A percentile compares a stretch with the other conserved stretches of the same genome.
These are phyloP conservation scores for Etia nguti DNA, from an alignment of 2,113 vertebrate genomes.

Conservation along the genomic window DNA sequence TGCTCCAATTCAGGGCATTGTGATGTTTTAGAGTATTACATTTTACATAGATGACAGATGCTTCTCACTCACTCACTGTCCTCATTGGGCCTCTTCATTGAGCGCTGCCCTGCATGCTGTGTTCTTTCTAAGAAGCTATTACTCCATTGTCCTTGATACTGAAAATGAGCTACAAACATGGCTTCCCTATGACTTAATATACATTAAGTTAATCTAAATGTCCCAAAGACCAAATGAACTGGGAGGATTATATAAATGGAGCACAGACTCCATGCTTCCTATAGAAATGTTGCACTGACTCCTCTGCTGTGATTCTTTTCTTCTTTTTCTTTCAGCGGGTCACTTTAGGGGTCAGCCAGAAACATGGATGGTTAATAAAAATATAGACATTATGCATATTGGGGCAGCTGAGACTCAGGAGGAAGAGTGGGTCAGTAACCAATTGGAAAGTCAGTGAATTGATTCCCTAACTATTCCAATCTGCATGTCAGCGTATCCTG, in stretches of 20 bases:
- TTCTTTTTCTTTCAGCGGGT: not conserved
- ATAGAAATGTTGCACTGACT: not conserved
- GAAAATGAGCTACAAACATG: not conserved
- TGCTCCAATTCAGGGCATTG: not conserved
- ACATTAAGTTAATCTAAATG: not conserved
- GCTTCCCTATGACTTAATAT: not conserved
- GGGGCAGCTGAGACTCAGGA: not conserved
- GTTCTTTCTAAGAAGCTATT: slow-evolving; percentile 21
- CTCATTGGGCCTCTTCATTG: not conserved
- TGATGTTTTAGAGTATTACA: not conserved
- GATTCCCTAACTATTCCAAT: not conserved
- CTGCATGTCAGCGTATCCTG: not conserved
- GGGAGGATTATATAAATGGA: not conserved
- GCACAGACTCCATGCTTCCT: not conserved
- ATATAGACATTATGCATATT: not conserved
- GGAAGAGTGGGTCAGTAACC: not conserved
- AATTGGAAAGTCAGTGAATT: not conserved
- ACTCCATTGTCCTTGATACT: slow-evolving; percentile 12
- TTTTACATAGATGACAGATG: slow-evolving; percentile 21
- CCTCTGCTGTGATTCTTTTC: not conserved
- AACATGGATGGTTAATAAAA: not conserved
- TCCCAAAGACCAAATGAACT: not conserved
- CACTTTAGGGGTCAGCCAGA: not conserved
- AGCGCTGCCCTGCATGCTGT: not conserved
- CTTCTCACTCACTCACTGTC: not conserved